Percentiles rank a stretch among this genome's conserved stretches.
Conservation (phyloP, 2,113 vertebrate species). For the Megaceryle torquata region DNA sequence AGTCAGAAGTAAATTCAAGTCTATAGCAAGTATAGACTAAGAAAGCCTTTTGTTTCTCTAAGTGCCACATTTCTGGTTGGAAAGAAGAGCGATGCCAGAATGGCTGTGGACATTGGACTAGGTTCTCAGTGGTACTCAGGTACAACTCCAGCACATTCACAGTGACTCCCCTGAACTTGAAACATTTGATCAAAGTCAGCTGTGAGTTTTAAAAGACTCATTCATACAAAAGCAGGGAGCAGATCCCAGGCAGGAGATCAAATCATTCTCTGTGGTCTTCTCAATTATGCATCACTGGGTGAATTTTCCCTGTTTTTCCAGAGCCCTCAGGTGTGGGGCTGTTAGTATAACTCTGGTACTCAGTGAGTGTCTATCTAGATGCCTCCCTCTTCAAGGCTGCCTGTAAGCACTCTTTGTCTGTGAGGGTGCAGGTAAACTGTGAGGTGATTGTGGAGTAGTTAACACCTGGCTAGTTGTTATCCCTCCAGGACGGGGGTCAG, state of each 20-base stretch:
- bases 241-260: background rate
- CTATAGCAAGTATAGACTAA: background rate
- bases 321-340: background rate
- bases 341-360: background rate
- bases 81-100: background rate
- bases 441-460: background rate
- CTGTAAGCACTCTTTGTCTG: background rate
- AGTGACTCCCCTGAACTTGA: background rate
- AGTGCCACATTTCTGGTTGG: background rate
- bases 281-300: background rate
- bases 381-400: background rate
- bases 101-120: background rate
- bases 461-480: background rate
- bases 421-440: background rate
- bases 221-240: background rate
- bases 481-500: accelerated
- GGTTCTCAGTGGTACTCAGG: background rate
- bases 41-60: background rate
- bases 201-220: background rate
- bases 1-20: background rate
- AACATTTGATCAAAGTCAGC: background rate
- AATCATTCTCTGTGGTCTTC: background rate
- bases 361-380: too few relatives aligned
- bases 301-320: background rate
- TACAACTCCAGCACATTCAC: background rate